phyloP scores from a whole-genome alignment of 2,888 invertebrate species.

The Laspeyria flexula region DNA sequence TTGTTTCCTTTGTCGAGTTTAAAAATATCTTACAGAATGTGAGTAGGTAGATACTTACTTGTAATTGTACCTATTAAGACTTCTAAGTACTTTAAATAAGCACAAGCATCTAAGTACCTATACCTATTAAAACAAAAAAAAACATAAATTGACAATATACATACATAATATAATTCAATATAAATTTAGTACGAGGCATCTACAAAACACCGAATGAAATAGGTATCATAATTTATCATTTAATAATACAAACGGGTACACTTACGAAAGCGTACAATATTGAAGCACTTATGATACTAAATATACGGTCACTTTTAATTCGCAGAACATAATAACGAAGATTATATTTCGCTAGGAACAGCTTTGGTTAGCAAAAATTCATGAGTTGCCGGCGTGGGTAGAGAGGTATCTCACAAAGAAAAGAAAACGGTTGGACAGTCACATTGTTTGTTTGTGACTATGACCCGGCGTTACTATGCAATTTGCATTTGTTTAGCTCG shows the following conservation, averaged over 20 bases:
- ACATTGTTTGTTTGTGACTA: constrained; percentile 51
- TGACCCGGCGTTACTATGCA: constrained; percentile 46
- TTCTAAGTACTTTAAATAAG: too few species aligned
- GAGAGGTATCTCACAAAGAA: constrained; percentile 43
- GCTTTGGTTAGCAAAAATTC: constrained; percentile 29
- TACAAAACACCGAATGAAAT: too few species aligned
- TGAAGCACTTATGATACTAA: neutral
- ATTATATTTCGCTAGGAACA: constrained; percentile 20
- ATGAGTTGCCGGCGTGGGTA: constrained; percentile 38
- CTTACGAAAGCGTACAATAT: neutral
- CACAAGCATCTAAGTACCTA: too few species aligned
- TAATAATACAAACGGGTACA: constrained; percentile 1
- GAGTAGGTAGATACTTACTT: too few species aligned
- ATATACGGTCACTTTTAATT: constrained; percentile 9
- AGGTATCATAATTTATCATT: neutral
- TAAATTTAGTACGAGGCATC: too few species aligned
- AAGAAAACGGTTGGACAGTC: constrained; percentile 39
- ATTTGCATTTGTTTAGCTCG: constrained; percentile 47
- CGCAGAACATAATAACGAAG: constrained; percentile 24
- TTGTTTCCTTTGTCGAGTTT: neutral
- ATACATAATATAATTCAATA: too few species aligned
- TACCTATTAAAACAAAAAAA: too few species aligned
- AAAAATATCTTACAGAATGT: too few species aligned
- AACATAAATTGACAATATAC: too few species aligned
- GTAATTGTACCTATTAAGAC: too few species aligned